A percentile compares a stretch with the other conserved stretches of the same genome.
phyloP scores from a whole-genome alignment of 2,113 vertebrate genomes.

The Hylia prasina region DNA sequence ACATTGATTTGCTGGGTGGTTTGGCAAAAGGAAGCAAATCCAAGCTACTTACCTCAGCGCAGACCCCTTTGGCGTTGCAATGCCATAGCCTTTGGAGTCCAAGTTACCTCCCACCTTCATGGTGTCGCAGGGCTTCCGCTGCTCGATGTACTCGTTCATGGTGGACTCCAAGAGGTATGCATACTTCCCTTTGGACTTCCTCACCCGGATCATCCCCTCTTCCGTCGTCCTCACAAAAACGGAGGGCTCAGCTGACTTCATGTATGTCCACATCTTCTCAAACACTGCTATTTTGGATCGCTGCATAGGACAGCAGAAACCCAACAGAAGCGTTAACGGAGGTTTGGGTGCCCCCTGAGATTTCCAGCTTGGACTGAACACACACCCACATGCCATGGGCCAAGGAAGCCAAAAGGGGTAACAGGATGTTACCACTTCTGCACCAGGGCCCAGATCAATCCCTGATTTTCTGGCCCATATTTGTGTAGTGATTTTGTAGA shows the following conservation, averaged over 20 bases:
- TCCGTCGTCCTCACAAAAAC: conserved; percentile 98
- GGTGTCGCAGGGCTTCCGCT: conserved; percentile 96
- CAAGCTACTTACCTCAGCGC: conserved; percentile 87
- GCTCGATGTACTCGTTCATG: conserved; percentile 99
- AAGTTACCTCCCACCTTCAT: conserved; percentile 99
- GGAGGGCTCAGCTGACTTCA: conserved; percentile 96
- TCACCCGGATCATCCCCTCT: conserved; percentile 93
- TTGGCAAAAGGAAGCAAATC: conserved; percentile 45
- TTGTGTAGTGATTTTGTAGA: background rate
- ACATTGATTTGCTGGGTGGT: conserved; percentile 15
- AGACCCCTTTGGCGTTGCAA: conserved; percentile 97
- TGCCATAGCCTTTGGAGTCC: conserved; percentile 99
- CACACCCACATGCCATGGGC: background rate
- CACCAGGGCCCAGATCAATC: background rate
- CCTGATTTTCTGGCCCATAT: background rate
- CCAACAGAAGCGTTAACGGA: background rate
- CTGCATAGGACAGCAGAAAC: conserved; percentile 72
- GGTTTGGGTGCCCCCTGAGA: conserved; percentile 15
- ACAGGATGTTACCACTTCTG: background rate
- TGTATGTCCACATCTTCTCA: conserved; percentile 99
- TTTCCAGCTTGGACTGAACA: conserved; percentile 21
- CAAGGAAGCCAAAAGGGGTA: background rate
- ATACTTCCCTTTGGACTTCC: conserved; percentile 98
- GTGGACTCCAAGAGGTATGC: conserved; percentile 98
- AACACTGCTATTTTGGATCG: conserved; percentile 98